Percentiles rank a stretch among this genome's conserved stretches.
Conservation (phyloP, 2,888 invertebrate genomes). For the Fragum sueziense region DNA sequence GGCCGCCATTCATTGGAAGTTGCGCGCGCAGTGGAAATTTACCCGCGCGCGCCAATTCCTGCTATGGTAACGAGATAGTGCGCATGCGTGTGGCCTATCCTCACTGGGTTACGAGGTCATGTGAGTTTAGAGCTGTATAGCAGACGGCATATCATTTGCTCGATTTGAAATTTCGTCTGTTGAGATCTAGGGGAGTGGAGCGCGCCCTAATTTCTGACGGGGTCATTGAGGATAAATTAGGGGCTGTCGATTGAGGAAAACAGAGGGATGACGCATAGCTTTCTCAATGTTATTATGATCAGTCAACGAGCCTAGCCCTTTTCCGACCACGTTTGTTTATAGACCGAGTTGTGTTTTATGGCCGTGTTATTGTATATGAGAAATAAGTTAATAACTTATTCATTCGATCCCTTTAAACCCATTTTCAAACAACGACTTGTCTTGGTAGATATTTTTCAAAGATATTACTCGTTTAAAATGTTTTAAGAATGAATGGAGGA, state of each 20-base stretch:
- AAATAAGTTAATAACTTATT: no score
- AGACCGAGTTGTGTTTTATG: no score
- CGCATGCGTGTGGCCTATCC: slow-evolving; percentile 46
- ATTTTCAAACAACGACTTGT: no score
- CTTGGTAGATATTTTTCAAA: no score
- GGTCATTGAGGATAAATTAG: slow-evolving; percentile 8
- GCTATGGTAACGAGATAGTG: slow-evolving; percentile 55
- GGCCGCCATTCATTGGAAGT: slow-evolving; percentile 17
- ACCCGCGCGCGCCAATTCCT: slow-evolving; percentile 60
- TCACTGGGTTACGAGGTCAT: slow-evolving; percentile 52
- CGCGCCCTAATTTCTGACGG: slow-evolving; percentile 18
- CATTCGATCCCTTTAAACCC: no score
- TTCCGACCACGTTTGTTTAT: no score
- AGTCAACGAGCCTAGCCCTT: no score
- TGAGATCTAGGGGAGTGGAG: slow-evolving; percentile 11
- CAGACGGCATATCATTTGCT: slow-evolving; percentile 17
- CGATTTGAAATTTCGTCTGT: background rate
- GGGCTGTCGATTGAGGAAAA: slow-evolving; percentile 1
- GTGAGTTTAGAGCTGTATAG: slow-evolving; percentile 11
- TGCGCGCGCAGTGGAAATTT: slow-evolving; percentile 62
- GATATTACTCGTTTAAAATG: no score
- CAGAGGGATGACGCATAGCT: no score
- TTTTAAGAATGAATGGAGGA: no score
- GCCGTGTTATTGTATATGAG: no score
- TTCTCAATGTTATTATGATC: no score